Evolutionary conservation across 1,140 invertebrate species (phyloP).

Genomic region (Megathymus violae): DNA sequence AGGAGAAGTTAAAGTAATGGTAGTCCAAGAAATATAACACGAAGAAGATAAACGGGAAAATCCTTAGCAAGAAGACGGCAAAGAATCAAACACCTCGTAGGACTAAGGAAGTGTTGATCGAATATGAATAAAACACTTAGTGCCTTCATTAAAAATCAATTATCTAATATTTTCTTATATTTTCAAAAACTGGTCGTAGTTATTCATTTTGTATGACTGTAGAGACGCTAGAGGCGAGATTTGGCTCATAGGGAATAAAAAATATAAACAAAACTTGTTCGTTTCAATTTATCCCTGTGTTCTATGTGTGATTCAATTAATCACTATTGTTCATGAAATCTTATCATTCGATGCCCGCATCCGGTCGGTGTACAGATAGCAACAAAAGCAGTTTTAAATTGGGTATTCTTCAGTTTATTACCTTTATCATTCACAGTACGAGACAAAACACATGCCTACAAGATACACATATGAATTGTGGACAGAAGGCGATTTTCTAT

Average conservation of each 20-base stretch:
- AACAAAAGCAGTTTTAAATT: no score
- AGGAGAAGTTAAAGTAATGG: neutral
- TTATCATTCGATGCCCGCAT: no score
- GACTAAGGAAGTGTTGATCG: slow-evolving; percentile 27
- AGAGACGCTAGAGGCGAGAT: slow-evolving; percentile 26
- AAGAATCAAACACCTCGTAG: neutral
- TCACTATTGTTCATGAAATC: no score
- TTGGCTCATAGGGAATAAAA: slow-evolving; percentile 39
- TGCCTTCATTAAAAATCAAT: slow-evolving; percentile 23
- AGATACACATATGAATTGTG: no score
- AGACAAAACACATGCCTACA: no score
- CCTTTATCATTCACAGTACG: no score
- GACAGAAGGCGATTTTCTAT: no score
- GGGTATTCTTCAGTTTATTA: no score
- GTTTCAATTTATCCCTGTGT: slow-evolving; percentile 24
- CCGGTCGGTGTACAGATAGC: no score
- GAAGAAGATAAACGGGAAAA: neutral
- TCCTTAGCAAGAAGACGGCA: neutral
- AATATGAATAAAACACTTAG: slow-evolving; percentile 19
- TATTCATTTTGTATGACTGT: slow-evolving; percentile 24
- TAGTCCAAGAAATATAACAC: neutral
- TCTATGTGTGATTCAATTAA: no score
- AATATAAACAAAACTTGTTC: slow-evolving; percentile 25
- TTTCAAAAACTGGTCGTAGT: slow-evolving; percentile 19
- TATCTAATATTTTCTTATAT: slow-evolving; percentile 8